Evolutionary conservation across 2,113 vertebrate genomes (phyloP).

Genomic region (Ophthalmolycus amberensis): DNA sequence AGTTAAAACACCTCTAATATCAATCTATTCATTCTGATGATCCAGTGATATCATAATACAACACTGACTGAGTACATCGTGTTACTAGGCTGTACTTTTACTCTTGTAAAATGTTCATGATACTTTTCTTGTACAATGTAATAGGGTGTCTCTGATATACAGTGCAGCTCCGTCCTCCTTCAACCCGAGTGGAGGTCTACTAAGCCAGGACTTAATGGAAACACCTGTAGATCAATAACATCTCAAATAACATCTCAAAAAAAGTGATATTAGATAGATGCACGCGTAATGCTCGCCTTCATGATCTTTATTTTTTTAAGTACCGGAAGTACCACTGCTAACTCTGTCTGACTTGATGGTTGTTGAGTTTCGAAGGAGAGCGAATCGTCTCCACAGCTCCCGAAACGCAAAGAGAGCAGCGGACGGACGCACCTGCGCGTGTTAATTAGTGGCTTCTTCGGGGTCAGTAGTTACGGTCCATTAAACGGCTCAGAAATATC

Average conservation of each 20-base stretch:
- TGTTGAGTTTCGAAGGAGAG: constrained; percentile 30
- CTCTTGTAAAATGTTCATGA: neutral
- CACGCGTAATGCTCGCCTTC: neutral
- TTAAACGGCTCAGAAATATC: neutral
- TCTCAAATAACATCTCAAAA: too few species aligned
- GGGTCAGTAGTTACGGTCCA: neutral
- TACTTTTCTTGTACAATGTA: neutral
- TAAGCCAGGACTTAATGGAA: neutral
- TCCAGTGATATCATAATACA: neutral
- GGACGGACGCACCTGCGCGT: neutral
- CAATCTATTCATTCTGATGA: neutral
- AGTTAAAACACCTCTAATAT: neutral
- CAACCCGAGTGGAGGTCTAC: neutral
- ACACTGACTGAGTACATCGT: neutral
- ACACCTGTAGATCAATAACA: neutral
- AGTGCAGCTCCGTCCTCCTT: too few species aligned
- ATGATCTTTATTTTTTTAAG: constrained; percentile 24
- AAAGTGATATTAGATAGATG: neutral
- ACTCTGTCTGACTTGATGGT: neutral
- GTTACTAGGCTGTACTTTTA: neutral
- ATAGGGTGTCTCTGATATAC: neutral
- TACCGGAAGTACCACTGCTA: neutral
- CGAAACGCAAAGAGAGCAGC: constrained; percentile 23
- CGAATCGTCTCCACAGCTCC: constrained; percentile 5
- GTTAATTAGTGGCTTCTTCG: neutral